These are phyloP conservation scores for Percopsis omiscomaycus DNA, from an alignment of 2,797 vertebrate genomes.

Conservation along the genomic window DNA sequence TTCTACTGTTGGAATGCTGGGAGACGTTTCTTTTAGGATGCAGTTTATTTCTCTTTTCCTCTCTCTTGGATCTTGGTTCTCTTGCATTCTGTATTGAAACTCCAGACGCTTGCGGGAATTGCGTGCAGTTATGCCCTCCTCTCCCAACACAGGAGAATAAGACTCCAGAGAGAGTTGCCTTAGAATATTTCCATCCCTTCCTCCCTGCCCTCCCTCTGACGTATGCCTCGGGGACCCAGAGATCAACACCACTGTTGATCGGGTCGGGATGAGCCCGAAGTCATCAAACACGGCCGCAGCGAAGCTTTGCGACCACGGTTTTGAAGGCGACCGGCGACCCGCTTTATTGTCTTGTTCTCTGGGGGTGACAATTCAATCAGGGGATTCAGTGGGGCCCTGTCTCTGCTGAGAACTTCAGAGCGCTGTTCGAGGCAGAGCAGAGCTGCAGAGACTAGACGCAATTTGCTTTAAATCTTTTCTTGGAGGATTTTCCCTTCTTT, in stretches of 20 bases:
- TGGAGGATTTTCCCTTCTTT: constrained; percentile 40
- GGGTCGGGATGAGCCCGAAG: constrained; percentile 42
- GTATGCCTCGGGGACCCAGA: constrained; percentile 28
- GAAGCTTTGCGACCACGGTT: constrained; percentile 40
- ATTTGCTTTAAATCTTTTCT: constrained; percentile 59
- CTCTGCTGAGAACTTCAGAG: constrained; percentile 49
- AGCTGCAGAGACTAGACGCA: constrained; percentile 64
- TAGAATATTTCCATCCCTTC: constrained; percentile 38
- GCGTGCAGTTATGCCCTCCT: constrained; percentile 37
- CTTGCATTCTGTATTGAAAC: constrained; percentile 24
- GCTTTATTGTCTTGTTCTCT: constrained; percentile 61
- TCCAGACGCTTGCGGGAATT: constrained; percentile 18
- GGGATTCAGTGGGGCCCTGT: constrained; percentile 55
- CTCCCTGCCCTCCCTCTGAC: constrained; percentile 15
- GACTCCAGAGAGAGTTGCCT: constrained; percentile 52
- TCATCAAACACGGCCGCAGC: constrained; percentile 37
- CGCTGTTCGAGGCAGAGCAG: constrained; percentile 55
- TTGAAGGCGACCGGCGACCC: constrained; percentile 66
- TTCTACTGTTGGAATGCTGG: neutral
- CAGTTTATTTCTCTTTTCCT: constrained; percentile 8
- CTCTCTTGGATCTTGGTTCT: constrained; percentile 17
- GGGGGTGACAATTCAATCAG: constrained; percentile 69
- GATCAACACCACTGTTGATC: constrained; percentile 54
- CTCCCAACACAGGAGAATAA: constrained; percentile 36
- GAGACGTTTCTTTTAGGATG: constrained; percentile 1